Percentiles rank a stretch among this genome's conserved stretches.
phyloP scores from a whole-genome alignment of 1,140 invertebrate genomes.

The Calephelis nemesis region DNA sequence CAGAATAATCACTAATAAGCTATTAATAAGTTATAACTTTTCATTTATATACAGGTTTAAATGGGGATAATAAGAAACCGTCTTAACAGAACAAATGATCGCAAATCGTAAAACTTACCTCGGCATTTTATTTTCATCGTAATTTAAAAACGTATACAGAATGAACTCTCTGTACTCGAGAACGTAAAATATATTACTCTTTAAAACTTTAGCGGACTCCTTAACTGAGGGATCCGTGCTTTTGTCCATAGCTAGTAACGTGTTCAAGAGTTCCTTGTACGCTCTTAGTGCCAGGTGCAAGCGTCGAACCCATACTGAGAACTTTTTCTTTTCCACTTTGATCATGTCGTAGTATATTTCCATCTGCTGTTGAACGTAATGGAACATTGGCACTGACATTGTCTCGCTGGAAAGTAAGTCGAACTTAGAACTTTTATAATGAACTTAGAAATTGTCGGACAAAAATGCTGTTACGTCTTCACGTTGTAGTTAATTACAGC shows the following conservation, averaged over 20 bases:
- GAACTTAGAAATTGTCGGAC: too few species aligned
- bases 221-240: conserved; percentile 82
- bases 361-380: conserved; percentile 95
- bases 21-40: too few species aligned
- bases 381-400: conserved; percentile 93
- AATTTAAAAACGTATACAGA: conserved; percentile 88
- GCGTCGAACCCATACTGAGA: conserved; percentile 88
- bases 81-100: too few species aligned
- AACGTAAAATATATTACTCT: conserved; percentile 96
- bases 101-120: conserved; percentile 79
- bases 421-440: too few species aligned
- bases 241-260: conserved; percentile 90
- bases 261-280: conserved; percentile 86
- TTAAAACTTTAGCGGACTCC: conserved; percentile 90
- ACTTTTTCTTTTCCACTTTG: conserved; percentile 91
- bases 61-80: too few species aligned
- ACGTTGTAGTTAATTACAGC: too few species aligned
- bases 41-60: too few species aligned
- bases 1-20: too few species aligned
- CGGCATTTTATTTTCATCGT: conserved; percentile 92
- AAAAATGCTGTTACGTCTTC: too few species aligned
- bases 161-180: conserved; percentile 96
- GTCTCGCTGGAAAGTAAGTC: conserved; percentile 84
- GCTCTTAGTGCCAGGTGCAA: conserved; percentile 88
- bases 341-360: conserved; percentile 95